Evolutionary conservation across 2,888 invertebrate genomes (phyloP).

Genomic region (Catocala sponsa): DNA sequence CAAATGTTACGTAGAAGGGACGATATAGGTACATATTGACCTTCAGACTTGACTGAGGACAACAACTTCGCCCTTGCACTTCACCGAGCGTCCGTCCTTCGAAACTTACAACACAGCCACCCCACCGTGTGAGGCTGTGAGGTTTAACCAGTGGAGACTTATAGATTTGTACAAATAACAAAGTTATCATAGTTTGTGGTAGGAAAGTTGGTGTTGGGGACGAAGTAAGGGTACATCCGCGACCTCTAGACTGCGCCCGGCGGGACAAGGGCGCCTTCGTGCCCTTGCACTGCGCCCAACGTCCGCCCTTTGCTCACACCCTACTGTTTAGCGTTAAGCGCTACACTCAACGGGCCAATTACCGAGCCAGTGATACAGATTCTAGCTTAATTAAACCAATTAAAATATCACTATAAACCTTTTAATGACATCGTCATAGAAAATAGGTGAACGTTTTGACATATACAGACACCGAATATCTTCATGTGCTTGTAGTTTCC

Average conservation of each 20-base stretch:
- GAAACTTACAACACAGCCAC: slow-evolving; percentile 20
- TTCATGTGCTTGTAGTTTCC: too few species aligned
- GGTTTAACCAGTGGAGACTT: slow-evolving; percentile 30
- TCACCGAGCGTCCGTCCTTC: slow-evolving; percentile 45
- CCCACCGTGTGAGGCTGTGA: slow-evolving; percentile 17
- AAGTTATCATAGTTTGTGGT: slow-evolving; percentile 49
- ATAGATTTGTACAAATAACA: slow-evolving; percentile 41
- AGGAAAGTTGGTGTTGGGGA: slow-evolving; percentile 60
- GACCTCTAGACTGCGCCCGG: slow-evolving; percentile 84
- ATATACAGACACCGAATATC: too few species aligned
- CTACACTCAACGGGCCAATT: slow-evolving; percentile 20
- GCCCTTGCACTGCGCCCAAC: slow-evolving; percentile 79
- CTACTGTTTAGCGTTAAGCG: slow-evolving; percentile 13
- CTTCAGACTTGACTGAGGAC: slow-evolving; percentile 50
- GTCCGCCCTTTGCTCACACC: slow-evolving; percentile 45
- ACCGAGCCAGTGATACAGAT: slow-evolving; percentile 21
- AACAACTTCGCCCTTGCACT: slow-evolving; percentile 52
- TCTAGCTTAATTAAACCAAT: too few species aligned
- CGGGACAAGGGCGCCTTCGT: slow-evolving; percentile 74
- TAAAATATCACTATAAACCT: too few species aligned
- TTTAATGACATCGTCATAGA: too few species aligned
- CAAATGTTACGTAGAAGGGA: slow-evolving; percentile 35
- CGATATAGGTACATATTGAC: slow-evolving; percentile 44
- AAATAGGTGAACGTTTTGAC: too few species aligned
- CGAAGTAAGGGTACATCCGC: slow-evolving; percentile 76